These are phyloP conservation scores for Pristionchus maxplancki DNA, from an alignment of 2,888 invertebrate species.

Conservation along the genomic window DNA sequence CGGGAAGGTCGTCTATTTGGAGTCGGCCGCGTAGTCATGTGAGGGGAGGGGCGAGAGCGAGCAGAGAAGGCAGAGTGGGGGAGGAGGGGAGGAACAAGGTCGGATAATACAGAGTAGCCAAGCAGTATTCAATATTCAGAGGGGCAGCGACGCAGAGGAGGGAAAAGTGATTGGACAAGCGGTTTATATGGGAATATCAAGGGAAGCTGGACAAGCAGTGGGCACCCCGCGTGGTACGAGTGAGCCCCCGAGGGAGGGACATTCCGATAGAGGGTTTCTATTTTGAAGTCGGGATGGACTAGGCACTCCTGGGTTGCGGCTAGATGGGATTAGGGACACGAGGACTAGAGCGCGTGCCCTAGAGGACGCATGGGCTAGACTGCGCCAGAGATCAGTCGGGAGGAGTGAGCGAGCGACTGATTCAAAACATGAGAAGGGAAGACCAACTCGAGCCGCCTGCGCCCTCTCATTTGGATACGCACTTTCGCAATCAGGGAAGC, in stretches of 20 bases:
- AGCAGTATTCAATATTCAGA: not conserved
- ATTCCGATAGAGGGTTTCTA: not conserved
- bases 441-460: no score
- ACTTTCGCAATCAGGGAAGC: no score
- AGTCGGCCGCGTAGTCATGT: conserved; percentile 9
- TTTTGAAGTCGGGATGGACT: no score
- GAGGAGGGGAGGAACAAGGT: not conserved
- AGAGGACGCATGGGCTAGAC: no score
- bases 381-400: no score
- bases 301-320: no score
- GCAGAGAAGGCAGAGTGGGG: not conserved
- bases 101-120: not conserved
- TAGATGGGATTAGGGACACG: no score
- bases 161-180: conserved; percentile 2
- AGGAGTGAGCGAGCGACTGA: no score
- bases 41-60: conserved; percentile 17
- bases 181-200: not conserved
- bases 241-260: not conserved
- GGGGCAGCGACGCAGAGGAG: conserved; percentile 5
- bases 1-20: conserved; percentile 35
- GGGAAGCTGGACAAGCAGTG: not conserved
- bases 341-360: no score
- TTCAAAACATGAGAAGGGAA: no score
- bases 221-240: not conserved
- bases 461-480: no score